Base-by-base conservation (phyloP, 2,888 invertebrate species). In the Crocallis elinguaria region DNA sequence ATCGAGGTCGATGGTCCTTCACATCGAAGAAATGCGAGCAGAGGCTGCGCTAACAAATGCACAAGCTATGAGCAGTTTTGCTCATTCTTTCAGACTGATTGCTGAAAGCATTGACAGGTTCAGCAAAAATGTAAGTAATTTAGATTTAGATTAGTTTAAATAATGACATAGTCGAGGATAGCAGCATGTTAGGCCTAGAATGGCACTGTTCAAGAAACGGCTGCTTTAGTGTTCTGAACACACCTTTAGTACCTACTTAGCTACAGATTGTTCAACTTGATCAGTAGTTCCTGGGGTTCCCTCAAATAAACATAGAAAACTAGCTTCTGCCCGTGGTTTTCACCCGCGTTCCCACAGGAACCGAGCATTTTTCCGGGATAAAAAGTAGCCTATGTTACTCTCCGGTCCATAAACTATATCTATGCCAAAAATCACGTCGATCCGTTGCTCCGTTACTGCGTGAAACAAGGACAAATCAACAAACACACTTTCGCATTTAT, bases 1-100 rank as follows among this genome's bases (percentile, higher is more conserved):
- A 8, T 23, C 89, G 1, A 90, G 55, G 51, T 88, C 88, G 84
- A 86, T 84, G 59, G 3, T 81, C 72, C 84, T 87, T 82, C 0
- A 73, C 84, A 0, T 81, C 79, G 6, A 75, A 41, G 1, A 85
- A 67, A 51, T 90, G 88, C 0, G 84, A 83, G 0, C 89, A 23
- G 23, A 23, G 8, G 32, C 32, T 32, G 32, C 32, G 1, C 9
- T 32, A 13, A 9, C 17, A 9, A 35, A 17, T 35, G 13, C 23
- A 8, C 13, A 12, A 12, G 21, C 17, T 3, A n/a, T 17, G n/a
- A n/a, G 17, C 35, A 17, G 17, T 6, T 35, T 35, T 17, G 35
- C 35, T n/a, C 8, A 35, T 1, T 17, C 35, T 8, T 35, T 35
- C 16, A 13, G 16, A 11, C 35, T 35, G 2, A 35, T 35, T n/a